Percentiles rank a stretch among this genome's conserved stretches.
phyloP scores from a whole-genome alignment of 2,888 invertebrate genomes.

The Erebia ligea region DNA sequence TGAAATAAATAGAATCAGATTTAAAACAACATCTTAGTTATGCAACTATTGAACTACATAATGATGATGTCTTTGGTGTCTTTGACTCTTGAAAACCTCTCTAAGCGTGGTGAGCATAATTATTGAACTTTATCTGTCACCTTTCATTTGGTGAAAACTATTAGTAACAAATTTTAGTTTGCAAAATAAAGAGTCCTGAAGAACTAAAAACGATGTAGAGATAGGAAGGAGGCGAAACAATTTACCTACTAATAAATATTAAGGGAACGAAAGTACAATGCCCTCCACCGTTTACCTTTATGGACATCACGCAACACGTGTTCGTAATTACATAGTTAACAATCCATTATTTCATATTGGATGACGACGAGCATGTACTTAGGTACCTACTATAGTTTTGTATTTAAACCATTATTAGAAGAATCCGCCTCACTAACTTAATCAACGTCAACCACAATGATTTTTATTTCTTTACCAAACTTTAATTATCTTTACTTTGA shows the following conservation, averaged over 20 bases:
- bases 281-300: slow-evolving; percentile 45
- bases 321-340: slow-evolving; percentile 32
- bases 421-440: no score
- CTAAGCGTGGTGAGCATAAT: no score
- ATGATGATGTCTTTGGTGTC: no score
- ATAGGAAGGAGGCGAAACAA: slow-evolving; percentile 27
- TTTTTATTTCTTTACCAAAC: no score
- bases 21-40: no score
- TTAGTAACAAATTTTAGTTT: background rate
- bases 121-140: no score
- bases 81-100: no score
- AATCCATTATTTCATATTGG: slow-evolving; percentile 4
- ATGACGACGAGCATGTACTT: background rate
- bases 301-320: slow-evolving; percentile 49
- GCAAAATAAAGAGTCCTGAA: background rate
- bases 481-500: no score
- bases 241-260: slow-evolving; percentile 40
- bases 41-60: no score
- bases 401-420: background rate
- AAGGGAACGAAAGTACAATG: slow-evolving; percentile 46
- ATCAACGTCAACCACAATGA: no score
- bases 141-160: no score
- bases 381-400: background rate
- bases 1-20: background rate
- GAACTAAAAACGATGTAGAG: background rate